Evolutionary conservation across 1,140 invertebrate genomes (phyloP).

Genomic region (Tetramorium simillimum): DNA sequence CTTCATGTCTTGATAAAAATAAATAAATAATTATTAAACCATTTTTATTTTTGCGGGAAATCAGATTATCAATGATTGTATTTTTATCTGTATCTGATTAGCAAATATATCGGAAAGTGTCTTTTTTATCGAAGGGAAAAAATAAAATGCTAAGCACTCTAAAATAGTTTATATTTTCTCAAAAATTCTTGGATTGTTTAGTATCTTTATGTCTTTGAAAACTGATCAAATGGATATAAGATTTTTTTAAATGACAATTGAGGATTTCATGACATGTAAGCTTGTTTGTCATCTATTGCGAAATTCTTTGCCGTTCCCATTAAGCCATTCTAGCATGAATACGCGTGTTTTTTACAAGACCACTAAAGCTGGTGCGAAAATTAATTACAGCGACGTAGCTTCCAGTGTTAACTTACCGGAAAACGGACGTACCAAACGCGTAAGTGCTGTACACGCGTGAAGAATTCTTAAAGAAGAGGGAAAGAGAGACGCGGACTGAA

Average conservation of each 20-base stretch:
- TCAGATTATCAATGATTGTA: background rate
- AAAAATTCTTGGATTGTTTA: background rate
- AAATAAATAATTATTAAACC: background rate
- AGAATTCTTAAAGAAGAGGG: slow-evolving; percentile 28
- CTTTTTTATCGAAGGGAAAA: background rate
- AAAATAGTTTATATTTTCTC: background rate
- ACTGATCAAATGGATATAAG: background rate
- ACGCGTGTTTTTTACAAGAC: background rate
- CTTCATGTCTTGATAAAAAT: background rate
- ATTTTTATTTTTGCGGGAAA: background rate
- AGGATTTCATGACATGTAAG: background rate
- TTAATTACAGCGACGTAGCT: slow-evolving; percentile 8
- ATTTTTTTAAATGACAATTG: background rate
- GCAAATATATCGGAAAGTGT: background rate
- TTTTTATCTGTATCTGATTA: background rate
- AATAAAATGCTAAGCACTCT: background rate
- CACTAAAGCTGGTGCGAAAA: background rate
- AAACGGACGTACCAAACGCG: slow-evolving; percentile 17
- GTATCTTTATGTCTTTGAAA: background rate
- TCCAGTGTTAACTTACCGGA: slow-evolving; percentile 35
- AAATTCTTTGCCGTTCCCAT: background rate
- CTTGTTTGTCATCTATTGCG: background rate
- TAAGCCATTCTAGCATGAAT: background rate
- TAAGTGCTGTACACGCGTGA: slow-evolving; percentile 38
- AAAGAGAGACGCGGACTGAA: slow-evolving; percentile 9